Base-by-base conservation (phyloP, 2,113 vertebrate genomes). In the Nycticryphes semicollaris region DNA sequence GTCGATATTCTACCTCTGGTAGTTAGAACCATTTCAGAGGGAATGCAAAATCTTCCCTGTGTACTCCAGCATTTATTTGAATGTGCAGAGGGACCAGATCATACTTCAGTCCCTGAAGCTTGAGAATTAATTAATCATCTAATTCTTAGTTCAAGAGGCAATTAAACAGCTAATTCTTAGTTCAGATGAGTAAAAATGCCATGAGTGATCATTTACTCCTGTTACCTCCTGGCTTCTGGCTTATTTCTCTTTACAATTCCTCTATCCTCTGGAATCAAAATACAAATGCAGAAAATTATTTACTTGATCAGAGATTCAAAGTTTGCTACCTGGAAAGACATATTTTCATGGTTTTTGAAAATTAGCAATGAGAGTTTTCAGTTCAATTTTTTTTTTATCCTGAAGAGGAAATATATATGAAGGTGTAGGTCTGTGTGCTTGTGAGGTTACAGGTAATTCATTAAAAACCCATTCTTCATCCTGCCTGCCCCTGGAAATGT, bases 381-480 rank as follows among this genome's bases (percentile, higher is more conserved):
- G 37, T 31, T 62, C 62, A 59, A 75, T 50, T 81, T 77, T 86
- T 81, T 77, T 86, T 86, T 92, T 68, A 48, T 84, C 72, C n/a
- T 59, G 60, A 90, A 87, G 50, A n/a, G 23, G 37, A 95, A 72
- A 77, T 47, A 47, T 9, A 13, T 50, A 75, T 73, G 54, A 75
- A 87, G 82, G 66, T 83, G 13, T 66, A 76, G 43, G 22, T 88
- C n/a, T 70, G 0, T 59, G 13, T n/a, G 35, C 33, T 41, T 72
- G n/a, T 54, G 76, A 83, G 66, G 73, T 90, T 94, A 48, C 83
- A 90, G 48, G 54, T 82, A 96, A 92, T 87, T 96, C 87, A 94
- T 91, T 94, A 93, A 96, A 96, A 90, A 62, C 64, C 79, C 76
- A 77, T 92, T 96, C 87, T 96, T 98, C 68, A 84, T 93, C 75